Evolutionary conservation across 2,113 vertebrate genomes (phyloP), one percentile per base, ranked within the genome.

Genomic region (Pseudonaja textilis): DNA sequence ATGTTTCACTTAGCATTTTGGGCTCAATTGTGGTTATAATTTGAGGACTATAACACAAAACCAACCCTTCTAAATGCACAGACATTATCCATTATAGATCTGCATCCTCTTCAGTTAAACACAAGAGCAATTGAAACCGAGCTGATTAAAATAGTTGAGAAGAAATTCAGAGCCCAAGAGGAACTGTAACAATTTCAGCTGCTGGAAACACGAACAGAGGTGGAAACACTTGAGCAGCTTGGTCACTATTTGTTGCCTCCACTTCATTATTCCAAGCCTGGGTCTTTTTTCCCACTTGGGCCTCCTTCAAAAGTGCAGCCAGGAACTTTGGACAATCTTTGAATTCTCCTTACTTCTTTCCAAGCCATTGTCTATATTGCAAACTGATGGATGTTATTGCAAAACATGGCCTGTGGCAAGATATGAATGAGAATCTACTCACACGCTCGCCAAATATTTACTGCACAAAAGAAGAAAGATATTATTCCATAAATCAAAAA

Each of bases 401-500:
- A 94, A 94, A 96, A 56, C 85, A 91, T 91, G 34, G 91, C 96
- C 96, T 57, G 91, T 91, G 95, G 96, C 96, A 89, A 94, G 94
- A 95, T 90, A 96, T 94, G 96, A 97, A 95, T 97, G 96, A 96
- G 93, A 94, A 90, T 93, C 94, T 94, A 92, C 93, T 93, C 95
- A 88, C 91, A 89, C 90, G 93, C 91, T 52, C 92, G 92, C 59
- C 94, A 96, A 96, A 94, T 96, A 96, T 97, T 96, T 97, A 95
- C 95, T 95, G 94, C 94, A 91, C 92, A 91, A 96, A 95, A 93
- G n/a, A 56, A 91, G 93, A 93, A 94, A 96, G 92, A 96, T 96
- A 97, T 97, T 96, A 96, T 97, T 97, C 94, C 96, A 97, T 97
- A 97, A 97, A 97, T 96, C 97, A 96, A 89, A 93, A 61, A 89